These are phyloP conservation scores for Dexiosoma caninum DNA, from an alignment of 2,888 invertebrate genomes.

Conservation along the genomic window DNA sequence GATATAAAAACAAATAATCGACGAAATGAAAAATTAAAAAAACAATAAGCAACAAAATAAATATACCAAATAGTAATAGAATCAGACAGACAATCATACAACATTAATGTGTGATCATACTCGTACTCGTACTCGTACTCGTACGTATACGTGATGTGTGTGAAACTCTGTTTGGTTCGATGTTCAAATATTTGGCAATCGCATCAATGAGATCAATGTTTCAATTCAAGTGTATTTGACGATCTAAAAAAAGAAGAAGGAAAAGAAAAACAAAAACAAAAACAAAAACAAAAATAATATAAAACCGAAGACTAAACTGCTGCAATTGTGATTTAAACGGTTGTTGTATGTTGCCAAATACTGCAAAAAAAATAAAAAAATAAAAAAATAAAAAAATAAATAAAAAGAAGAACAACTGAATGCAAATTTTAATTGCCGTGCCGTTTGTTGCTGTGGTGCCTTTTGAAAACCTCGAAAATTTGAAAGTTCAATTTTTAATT, in stretches of 20 bases:
- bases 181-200: constrained; percentile 53
- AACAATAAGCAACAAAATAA: constrained; percentile 20
- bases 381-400: too few species aligned
- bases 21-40: constrained; percentile 8
- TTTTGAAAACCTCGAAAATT: constrained; percentile 29
- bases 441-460: neutral
- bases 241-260: neutral
- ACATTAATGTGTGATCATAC: constrained; percentile 31
- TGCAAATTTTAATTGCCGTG: constrained; percentile 44
- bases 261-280: too few species aligned
- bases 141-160: constrained; percentile 27
- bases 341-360: constrained; percentile 17
- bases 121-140: constrained; percentile 10
- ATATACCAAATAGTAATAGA: constrained; percentile 1
- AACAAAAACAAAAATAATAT: neutral
- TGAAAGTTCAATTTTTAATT: constrained; percentile 48
- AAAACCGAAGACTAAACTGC: neutral
- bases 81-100: constrained; percentile 5
- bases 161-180: constrained; percentile 31
- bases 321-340: constrained; percentile 15
- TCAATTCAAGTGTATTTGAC: constrained; percentile 36
- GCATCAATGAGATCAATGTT: constrained; percentile 58
- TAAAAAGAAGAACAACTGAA: constrained; percentile 42
- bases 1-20: constrained; percentile 38
- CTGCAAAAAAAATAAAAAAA: neutral